A percentile compares a stretch with the other conserved stretches of the same genome.
Evolutionary conservation across 2,888 invertebrate genomes (phyloP).

Genomic region (Cheiracanthium punctorium): DNA sequence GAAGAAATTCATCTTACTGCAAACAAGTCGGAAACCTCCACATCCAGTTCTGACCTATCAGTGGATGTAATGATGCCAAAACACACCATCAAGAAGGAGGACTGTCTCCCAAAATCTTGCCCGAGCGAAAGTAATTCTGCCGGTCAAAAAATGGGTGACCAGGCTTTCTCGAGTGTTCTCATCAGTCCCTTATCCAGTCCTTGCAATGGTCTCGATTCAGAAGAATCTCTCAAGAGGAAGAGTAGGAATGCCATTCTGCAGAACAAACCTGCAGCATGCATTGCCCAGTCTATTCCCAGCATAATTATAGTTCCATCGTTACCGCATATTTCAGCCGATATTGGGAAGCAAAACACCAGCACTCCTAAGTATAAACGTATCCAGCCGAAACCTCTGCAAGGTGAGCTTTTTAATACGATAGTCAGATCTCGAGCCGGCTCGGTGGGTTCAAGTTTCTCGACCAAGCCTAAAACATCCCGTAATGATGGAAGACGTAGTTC

Average conservation of each 20-base stretch:
- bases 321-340: slow-evolving; percentile 51
- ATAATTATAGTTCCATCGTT: slow-evolving; percentile 68
- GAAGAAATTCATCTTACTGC: background rate
- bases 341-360: slow-evolving; percentile 72
- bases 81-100: background rate
- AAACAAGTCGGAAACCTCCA: background rate
- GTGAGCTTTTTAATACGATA: slow-evolving; percentile 18
- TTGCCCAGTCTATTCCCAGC: slow-evolving; percentile 59
- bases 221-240: slow-evolving; percentile 1
- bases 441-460: slow-evolving; percentile 40
- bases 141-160: background rate
- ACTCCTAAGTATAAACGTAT: slow-evolving; percentile 79
- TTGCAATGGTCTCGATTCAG: background rate
- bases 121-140: background rate
- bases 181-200: background rate
- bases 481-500: slow-evolving; percentile 58
- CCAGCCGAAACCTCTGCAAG: slow-evolving; percentile 78
- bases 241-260: slow-evolving; percentile 71
- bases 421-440: slow-evolving; percentile 54
- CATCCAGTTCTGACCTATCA: background rate
- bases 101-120: background rate
- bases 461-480: slow-evolving; percentile 25
- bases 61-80: too few species aligned
- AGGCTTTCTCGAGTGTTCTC: background rate
- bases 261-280: slow-evolving; percentile 63